Evolutionary conservation across 1,140 invertebrate genomes (phyloP).

Genomic region (Drosophila repletoides): DNA sequence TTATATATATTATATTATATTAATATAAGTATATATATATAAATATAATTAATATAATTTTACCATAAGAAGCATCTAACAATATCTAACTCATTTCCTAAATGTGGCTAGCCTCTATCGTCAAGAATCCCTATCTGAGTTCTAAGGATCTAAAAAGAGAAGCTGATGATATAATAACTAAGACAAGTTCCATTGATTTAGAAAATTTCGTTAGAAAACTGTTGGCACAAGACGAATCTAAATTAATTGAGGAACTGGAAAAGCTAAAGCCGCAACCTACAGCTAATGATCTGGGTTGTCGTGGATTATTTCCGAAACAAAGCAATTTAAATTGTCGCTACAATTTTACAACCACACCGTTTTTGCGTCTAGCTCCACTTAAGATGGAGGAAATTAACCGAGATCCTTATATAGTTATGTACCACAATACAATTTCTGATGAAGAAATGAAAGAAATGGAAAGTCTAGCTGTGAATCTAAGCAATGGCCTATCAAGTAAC

Average conservation of each 20-base stretch:
- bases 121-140: not conserved
- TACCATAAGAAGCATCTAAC: no score
- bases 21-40: no score
- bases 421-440: conserved; percentile 94
- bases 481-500: conserved; percentile 92
- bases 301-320: conserved; percentile 87
- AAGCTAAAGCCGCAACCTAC: conserved; percentile 47
- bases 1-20: no score
- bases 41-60: no score
- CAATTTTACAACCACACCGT: conserved; percentile 87
- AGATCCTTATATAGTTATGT: conserved; percentile 92
- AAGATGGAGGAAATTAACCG: conserved; percentile 94
- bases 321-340: conserved; percentile 90
- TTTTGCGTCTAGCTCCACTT: conserved; percentile 91
- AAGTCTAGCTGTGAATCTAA: conserved; percentile 91
- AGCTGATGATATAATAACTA: not conserved
- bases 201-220: not conserved
- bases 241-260: not conserved
- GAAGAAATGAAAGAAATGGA: conserved; percentile 93
- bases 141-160: not conserved
- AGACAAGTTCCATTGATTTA: not conserved
- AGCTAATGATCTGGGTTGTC: conserved; percentile 92
- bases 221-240: not conserved
- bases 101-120: not conserved
- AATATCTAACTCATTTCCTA: not conserved